Conservation (phyloP, 2,797 vertebrate genomes). For the Simalia tracyae region DNA sequence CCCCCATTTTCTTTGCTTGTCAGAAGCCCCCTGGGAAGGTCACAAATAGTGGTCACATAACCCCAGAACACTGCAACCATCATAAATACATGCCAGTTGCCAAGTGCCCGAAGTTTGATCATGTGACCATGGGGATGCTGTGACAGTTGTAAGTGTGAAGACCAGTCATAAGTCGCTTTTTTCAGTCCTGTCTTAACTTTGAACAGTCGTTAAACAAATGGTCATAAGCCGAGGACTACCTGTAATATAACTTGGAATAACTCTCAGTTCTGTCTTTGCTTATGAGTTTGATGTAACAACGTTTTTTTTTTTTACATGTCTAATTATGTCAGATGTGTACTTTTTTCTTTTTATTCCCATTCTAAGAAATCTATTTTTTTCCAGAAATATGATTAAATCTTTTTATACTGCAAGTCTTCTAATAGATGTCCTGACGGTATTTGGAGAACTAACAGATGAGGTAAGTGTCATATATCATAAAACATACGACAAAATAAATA, state of each 20-base stretch:
- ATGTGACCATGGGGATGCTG: too few relatives aligned
- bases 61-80: too few relatives aligned
- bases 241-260: background rate
- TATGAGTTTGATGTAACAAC: background rate
- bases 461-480: conserved; percentile 70
- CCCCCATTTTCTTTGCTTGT: too few relatives aligned
- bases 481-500: background rate
- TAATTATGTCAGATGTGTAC: background rate
- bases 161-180: too few relatives aligned
- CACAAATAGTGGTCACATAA: too few relatives aligned
- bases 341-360: background rate
- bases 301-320: background rate
- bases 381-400: conserved; percentile 98
- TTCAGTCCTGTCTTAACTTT: too few relatives aligned
- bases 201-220: too few relatives aligned
- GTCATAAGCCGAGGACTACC: too few relatives aligned
- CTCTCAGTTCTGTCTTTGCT: background rate
- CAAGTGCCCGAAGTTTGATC: too few relatives aligned
- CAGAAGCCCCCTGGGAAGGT: too few relatives aligned
- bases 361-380: conserved; percentile 39
- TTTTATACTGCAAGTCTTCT: conserved; percentile 96
- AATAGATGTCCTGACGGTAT: conserved; percentile 90
- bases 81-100: too few relatives aligned
- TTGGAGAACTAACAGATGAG: conserved; percentile 94
- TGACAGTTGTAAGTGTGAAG: too few relatives aligned